Percentiles rank a stretch among this genome's conserved stretches.
These are phyloP conservation scores for Oscheius sp. DNA, from an alignment of 2,888 invertebrate genomes.

Conservation along the genomic window DNA sequence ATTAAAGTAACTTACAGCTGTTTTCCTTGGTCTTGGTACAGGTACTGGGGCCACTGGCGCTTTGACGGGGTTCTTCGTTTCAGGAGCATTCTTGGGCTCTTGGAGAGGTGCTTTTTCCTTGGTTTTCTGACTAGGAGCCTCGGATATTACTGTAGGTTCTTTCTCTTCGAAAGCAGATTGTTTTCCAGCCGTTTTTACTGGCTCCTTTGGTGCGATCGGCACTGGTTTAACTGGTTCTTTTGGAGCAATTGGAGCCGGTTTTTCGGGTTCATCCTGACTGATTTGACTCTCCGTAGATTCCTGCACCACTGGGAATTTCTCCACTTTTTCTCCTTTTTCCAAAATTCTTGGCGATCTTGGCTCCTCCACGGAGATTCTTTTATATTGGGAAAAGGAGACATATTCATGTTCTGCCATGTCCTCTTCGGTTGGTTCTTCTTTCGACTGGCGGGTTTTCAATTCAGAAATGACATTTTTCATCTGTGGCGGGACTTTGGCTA, in stretches of 20 bases:
- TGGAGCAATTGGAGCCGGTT: neutral
- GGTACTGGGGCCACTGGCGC: too few species aligned
- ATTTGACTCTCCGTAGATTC: neutral
- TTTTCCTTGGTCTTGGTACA: conserved; percentile 9
- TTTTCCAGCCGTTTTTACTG: too few species aligned
- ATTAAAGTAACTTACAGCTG: neutral
- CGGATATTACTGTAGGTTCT: neutral
- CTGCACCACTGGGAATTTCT: neutral
- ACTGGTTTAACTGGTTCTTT: neutral
- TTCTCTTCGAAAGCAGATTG: too few species aligned
- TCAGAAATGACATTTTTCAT: conserved; percentile 27
- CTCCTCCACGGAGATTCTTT: neutral
- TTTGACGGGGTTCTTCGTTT: too few species aligned
- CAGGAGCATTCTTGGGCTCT: too few species aligned
- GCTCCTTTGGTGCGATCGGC: neutral
- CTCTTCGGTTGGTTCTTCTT: conserved; percentile 10
- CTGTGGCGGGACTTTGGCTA: conserved; percentile 6
- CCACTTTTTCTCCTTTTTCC: neutral
- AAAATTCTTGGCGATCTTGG: neutral
- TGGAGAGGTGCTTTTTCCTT: too few species aligned
- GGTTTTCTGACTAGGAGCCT: too few species aligned
- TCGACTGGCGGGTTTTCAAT: conserved; percentile 18
- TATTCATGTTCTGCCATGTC: conserved; percentile 3
- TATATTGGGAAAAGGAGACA: neutral
- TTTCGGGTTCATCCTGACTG: neutral